Evolutionary conservation across 2,113 vertebrate genomes (phyloP).

Genomic region (Tetrax tetrax): DNA sequence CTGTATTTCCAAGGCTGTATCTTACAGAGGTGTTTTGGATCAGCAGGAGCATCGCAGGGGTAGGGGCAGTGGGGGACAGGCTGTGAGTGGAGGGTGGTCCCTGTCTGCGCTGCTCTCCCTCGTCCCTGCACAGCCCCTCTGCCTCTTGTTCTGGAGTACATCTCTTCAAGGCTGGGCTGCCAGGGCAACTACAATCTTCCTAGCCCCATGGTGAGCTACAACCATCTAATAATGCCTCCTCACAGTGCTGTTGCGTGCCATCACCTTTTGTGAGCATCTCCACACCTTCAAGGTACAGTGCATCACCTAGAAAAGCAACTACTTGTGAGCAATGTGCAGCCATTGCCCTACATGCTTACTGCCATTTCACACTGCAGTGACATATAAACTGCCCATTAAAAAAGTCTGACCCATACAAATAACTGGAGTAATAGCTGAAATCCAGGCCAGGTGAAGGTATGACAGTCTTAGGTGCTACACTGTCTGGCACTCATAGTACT

Average conservation of each 20-base stretch:
- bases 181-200: not conserved
- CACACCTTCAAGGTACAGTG: not conserved
- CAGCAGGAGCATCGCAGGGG: not conserved
- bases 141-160: not conserved
- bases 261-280: no score
- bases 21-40: not conserved
- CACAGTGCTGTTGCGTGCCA: no score
- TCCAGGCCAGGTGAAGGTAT: not conserved
- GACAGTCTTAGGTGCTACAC: not conserved
- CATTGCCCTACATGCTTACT: not conserved
- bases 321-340: not conserved
- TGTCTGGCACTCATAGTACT: not conserved
- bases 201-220: not conserved
- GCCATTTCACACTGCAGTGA: not conserved
- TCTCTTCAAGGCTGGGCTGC: not conserved
- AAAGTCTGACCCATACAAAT: not conserved
- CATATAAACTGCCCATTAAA: not conserved
- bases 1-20: not conserved
- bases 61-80: rapidly evolving
- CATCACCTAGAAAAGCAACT: not conserved
- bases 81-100: not conserved
- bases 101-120: not conserved
- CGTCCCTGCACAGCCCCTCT: not conserved
- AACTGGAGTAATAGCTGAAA: not conserved
- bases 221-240: not conserved